phyloP scores from a whole-genome alignment of 2,888 invertebrate species.

The Acanthosepion esculentum region DNA sequence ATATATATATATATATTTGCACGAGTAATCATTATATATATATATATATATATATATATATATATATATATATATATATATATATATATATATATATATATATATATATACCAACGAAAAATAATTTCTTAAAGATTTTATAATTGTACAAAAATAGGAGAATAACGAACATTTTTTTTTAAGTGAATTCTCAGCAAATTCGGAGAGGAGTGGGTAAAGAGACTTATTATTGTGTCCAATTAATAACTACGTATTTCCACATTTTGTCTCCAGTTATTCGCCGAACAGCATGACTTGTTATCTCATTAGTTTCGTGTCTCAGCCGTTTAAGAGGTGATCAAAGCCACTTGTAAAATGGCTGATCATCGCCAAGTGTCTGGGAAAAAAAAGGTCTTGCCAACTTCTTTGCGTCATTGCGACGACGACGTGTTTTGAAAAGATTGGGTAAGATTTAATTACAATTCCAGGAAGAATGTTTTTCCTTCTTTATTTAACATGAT shows the following conservation, averaged over 20 bases:
- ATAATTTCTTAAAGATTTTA: too few relatives aligned
- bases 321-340: neutral
- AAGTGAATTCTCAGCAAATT: neutral
- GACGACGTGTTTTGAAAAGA: neutral
- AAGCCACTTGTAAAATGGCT: slow-evolving; percentile 12
- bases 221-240: neutral
- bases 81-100: too few relatives aligned
- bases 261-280: neutral
- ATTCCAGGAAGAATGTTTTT: neutral
- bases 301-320: neutral
- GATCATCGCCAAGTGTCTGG: neutral
- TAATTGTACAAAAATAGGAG: too few relatives aligned
- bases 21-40: too few relatives aligned
- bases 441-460: neutral
- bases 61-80: too few relatives aligned
- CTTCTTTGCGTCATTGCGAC: neutral
- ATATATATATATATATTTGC: too few relatives aligned
- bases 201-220: neutral
- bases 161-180: neutral
- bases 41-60: too few relatives aligned
- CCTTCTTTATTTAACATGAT: neutral
- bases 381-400: neutral
- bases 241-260: neutral
- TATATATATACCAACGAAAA: too few relatives aligned
- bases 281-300: neutral